Conservation (phyloP, 2,888 invertebrate genomes). For the Drosophila koepferae region DNA sequence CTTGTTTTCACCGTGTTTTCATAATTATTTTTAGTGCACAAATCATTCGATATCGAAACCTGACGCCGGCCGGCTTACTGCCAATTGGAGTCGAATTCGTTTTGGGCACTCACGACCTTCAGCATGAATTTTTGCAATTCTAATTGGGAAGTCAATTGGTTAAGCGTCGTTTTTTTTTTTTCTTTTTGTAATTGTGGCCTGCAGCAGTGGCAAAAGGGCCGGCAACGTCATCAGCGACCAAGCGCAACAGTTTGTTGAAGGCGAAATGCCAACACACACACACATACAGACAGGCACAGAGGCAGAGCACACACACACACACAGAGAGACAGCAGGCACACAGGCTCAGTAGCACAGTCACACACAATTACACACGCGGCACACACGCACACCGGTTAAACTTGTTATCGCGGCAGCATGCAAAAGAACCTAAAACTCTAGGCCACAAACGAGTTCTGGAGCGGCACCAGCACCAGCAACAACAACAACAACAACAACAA, state of each 20-base stretch:
- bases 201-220: conserved; percentile 47
- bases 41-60: conserved; percentile 17
- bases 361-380: conserved; percentile 61
- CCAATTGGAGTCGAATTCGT: conserved; percentile 32
- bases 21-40: conserved; percentile 35
- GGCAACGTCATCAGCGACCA: conserved; percentile 65
- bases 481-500: conserved; percentile 32
- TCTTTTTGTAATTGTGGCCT: conserved; percentile 48
- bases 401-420: conserved; percentile 81
- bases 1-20: conserved; percentile 19
- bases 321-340: conserved; percentile 33
- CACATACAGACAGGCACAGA: conserved; percentile 21
- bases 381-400: conserved; percentile 75
- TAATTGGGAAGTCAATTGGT: conserved; percentile 68
- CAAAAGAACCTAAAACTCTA: conserved; percentile 73
- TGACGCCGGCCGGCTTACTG: conserved; percentile 60
- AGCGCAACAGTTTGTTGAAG: conserved; percentile 80
- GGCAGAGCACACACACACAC: conserved; percentile 6
- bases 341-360: conserved; percentile 36
- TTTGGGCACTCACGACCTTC: conserved; percentile 37
- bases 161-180: conserved; percentile 17
- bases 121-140: conserved; percentile 37
- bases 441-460: conserved; percentile 78
- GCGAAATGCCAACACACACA: conserved; percentile 52
- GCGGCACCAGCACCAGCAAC: conserved; percentile 63